Conservation (phyloP, 1,140 invertebrate species). For the Palaemon carinicauda region DNA sequence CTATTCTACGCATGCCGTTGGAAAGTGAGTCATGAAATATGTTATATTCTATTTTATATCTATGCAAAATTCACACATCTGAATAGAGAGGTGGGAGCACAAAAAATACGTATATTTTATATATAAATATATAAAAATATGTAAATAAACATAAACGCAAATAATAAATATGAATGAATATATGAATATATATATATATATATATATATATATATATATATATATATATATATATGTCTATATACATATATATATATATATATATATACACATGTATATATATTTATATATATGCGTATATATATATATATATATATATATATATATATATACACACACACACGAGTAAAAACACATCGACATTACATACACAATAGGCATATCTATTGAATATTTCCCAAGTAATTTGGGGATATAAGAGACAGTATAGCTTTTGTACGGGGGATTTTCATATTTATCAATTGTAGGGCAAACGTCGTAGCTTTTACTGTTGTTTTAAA, state of each 20-base stretch:
- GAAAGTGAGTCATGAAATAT: slow-evolving; percentile 73
- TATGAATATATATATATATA: neutral
- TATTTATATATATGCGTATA: slow-evolving; percentile 10
- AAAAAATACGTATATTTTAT: neutral
- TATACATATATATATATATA: neutral
- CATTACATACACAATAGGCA: neutral
- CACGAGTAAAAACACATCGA: neutral
- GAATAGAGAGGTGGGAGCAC: neutral
- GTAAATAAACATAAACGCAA: neutral
- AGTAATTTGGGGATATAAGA: too few species aligned
- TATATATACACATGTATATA: neutral
- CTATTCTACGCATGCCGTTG: slow-evolving; percentile 83
- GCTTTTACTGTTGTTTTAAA: too few species aligned
- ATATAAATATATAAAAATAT: neutral
- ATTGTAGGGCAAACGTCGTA: too few species aligned
- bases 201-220: neutral
- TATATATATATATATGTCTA: neutral
- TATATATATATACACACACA: slow-evolving; percentile 3
- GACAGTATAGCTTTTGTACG: too few species aligned
- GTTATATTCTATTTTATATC: too few species aligned
- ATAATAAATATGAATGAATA: too few species aligned
- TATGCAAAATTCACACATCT: too few species aligned
- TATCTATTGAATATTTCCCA: too few species aligned
- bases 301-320: slow-evolving; percentile 16
- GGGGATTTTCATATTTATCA: too few species aligned